Conservation (phyloP, 1,140 invertebrate species). For the Spodoptera frugiperda region DNA sequence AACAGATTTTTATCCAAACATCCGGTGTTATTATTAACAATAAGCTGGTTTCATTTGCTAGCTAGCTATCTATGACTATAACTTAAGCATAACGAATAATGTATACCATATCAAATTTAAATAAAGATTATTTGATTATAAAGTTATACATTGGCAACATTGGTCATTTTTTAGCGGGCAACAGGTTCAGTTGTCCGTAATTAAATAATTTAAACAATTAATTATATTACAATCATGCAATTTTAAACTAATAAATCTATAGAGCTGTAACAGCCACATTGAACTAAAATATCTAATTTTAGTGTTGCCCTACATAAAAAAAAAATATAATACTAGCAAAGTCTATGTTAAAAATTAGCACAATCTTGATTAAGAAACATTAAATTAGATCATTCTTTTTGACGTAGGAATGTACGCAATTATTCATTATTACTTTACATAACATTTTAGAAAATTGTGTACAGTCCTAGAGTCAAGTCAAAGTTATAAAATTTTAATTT, state of each 20-base stretch:
- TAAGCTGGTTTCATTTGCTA: background rate
- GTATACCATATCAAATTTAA: background rate
- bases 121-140: background rate
- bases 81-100: background rate
- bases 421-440: background rate
- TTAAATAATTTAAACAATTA: background rate
- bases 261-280: constrained; percentile 3
- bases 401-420: background rate
- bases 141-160: background rate
- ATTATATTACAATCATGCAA: constrained; percentile 5
- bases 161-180: constrained; percentile 15
- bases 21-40: background rate
- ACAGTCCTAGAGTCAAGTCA: background rate
- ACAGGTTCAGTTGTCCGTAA: constrained; percentile 41
- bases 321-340: background rate
- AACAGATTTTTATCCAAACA: constrained; percentile 2
- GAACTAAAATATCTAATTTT: background rate
- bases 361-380: constrained; percentile 4
- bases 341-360: background rate
- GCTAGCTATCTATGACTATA: background rate
- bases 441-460: background rate
- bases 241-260: background rate
- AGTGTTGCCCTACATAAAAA: background rate
- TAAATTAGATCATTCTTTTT: background rate
- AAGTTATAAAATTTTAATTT: background rate